These are phyloP conservation scores for Pseudopleuronectes americanus DNA, from an alignment of 2,797 vertebrate genomes.

Conservation along the genomic window DNA sequence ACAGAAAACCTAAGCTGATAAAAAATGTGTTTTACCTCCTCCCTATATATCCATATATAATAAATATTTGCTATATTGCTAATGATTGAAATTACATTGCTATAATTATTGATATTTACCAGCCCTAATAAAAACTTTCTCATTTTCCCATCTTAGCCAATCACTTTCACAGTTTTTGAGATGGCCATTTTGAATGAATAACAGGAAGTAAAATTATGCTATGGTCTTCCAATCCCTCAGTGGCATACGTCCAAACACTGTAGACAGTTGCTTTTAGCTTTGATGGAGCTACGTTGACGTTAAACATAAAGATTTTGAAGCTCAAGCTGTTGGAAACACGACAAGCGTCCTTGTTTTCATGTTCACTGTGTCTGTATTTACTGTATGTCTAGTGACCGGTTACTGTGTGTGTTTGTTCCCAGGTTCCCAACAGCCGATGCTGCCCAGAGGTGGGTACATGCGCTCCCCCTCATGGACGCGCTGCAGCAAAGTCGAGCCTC, in stretches of 20 bases:
- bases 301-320: no score
- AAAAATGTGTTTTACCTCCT: no score
- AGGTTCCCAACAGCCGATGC: conserved; percentile 87
- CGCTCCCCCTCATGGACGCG: conserved; percentile 94
- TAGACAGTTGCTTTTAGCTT: neutral
- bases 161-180: no score
- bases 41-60: no score
- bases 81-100: no score
- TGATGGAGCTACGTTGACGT: no score
- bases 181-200: neutral
- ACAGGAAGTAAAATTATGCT: neutral
- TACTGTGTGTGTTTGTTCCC: conserved; percentile 29
- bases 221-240: neutral
- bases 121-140: no score
- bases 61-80: no score
- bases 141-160: no score
- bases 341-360: neutral
- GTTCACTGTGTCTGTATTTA: neutral
- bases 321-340: no score
- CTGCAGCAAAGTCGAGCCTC: conserved; percentile 84
- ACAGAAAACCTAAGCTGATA: no score
- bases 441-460: conserved; percentile 88
- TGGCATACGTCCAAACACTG: conserved; percentile 5
- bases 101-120: no score
- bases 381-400: neutral